Conservation (phyloP, 2,797 vertebrate species). For the Lycodopsis pacificus region DNA sequence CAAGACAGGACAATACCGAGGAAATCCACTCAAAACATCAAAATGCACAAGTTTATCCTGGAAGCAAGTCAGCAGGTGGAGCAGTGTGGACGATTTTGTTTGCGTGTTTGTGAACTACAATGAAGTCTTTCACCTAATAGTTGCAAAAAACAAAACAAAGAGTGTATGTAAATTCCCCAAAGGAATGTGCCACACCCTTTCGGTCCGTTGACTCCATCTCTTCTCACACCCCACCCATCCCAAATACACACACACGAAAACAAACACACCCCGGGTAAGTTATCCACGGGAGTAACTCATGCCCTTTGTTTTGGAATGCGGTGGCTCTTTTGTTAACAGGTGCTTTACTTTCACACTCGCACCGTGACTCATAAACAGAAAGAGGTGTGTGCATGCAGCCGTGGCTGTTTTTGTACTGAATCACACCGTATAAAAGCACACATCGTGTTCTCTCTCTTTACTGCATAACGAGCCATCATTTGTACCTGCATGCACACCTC, state of each 20-base stretch:
- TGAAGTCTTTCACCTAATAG: not conserved
- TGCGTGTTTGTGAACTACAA: slow-evolving; percentile 17
- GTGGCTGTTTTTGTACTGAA: slow-evolving; percentile 41
- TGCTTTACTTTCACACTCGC: slow-evolving; percentile 44
- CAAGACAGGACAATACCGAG: not conserved
- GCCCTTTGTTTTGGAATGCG: slow-evolving; percentile 22
- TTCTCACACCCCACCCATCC: slow-evolving; percentile 50
- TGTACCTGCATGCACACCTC: not conserved
- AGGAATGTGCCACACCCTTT: slow-evolving; percentile 41
- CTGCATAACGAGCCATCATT: slow-evolving; percentile 15
- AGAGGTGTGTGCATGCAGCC: slow-evolving; percentile 11
- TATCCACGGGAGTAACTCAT: not conserved
- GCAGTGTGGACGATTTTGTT: not conserved
- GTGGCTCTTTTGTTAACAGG: slow-evolving; percentile 13
- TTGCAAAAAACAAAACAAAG: slow-evolving; percentile 10
- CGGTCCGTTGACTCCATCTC: not conserved
- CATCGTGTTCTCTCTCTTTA: not conserved
- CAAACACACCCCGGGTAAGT: slow-evolving; percentile 41
- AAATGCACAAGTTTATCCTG: not conserved
- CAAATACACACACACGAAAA: slow-evolving; percentile 8
- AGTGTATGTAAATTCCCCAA: slow-evolving; percentile 10
- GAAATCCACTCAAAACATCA: not conserved
- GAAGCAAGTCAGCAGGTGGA: not conserved
- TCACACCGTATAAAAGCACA: slow-evolving; percentile 42
- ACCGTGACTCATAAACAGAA: slow-evolving; percentile 56